These are phyloP conservation scores for Creontiades dilutus DNA, from an alignment of 2,888 invertebrate species.

Conservation along the genomic window DNA sequence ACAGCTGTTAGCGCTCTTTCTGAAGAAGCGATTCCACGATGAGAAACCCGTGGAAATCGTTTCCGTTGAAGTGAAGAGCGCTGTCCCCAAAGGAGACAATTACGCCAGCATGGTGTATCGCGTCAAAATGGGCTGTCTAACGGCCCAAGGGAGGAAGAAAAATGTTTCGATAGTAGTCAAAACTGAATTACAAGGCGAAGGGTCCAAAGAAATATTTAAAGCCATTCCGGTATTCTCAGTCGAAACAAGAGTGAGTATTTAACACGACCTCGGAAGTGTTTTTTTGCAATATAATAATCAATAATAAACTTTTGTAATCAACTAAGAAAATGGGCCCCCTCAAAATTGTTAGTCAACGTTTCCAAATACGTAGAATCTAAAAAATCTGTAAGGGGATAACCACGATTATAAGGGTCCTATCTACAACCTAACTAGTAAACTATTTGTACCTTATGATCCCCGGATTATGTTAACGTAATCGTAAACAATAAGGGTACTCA, in stretches of 20 bases:
- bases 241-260: slow-evolving; percentile 28
- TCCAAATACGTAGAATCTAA: too few relatives aligned
- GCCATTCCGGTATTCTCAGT: slow-evolving; percentile 28
- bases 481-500: too few relatives aligned
- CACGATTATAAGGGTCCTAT: too few relatives aligned
- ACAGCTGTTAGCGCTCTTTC: not conserved
- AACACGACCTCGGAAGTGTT: not conserved
- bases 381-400: too few relatives aligned
- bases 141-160: slow-evolving; percentile 45
- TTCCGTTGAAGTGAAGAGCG: not conserved
- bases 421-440: too few relatives aligned
- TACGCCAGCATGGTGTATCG: slow-evolving; percentile 54
- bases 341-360: too few relatives aligned
- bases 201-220: not conserved
- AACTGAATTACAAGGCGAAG: slow-evolving; percentile 18
- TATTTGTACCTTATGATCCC: too few relatives aligned
- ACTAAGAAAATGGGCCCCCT: too few relatives aligned
- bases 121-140: slow-evolving; percentile 47
- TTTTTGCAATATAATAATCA: too few relatives aligned
- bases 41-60: slow-evolving; percentile 29
- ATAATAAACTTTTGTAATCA: too few relatives aligned
- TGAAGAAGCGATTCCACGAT: slow-evolving; percentile 33
- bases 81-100: slow-evolving; percentile 59
- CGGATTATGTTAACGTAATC: too few relatives aligned
- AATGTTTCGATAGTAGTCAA: slow-evolving; percentile 52